A percentile compares a stretch with the other conserved stretches of the same genome.
Evolutionary conservation across 2,888 invertebrate genomes (phyloP).

Genomic region (Sarcophaga rosellei): DNA sequence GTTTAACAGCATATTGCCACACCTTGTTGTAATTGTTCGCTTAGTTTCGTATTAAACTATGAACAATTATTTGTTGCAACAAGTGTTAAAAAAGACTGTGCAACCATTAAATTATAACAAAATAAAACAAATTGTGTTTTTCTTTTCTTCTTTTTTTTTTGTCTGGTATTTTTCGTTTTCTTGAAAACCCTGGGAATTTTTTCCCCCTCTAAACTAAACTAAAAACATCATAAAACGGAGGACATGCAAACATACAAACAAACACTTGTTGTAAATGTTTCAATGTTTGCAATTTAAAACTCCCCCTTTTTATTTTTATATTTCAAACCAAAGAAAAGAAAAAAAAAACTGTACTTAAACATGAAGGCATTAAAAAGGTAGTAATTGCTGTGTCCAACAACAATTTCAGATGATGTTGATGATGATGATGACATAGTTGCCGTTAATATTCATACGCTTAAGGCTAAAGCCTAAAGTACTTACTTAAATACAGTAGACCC

Average conservation of each 20-base stretch:
- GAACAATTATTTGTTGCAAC: constrained; percentile 22
- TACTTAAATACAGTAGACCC: constrained; percentile 7
- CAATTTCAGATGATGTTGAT: constrained; percentile 1
- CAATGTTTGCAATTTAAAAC: constrained; percentile 17
- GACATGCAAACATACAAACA: too few relatives aligned
- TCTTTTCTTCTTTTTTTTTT: too few relatives aligned
- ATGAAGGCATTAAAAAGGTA: constrained; percentile 63
- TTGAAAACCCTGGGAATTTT: constrained; percentile 45
- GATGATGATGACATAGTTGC: constrained; percentile 26
- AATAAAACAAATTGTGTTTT: too few relatives aligned
- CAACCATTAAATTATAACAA: background rate
- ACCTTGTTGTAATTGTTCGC: too few relatives aligned
- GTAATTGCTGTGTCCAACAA: constrained; percentile 57
- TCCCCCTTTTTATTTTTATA: constrained; percentile 20
- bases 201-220: constrained; percentile 45
- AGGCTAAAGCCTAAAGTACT: constrained; percentile 28
- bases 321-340: background rate
- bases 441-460: constrained; percentile 35
- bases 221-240: background rate
- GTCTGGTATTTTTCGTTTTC: too few relatives aligned
- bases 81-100: constrained; percentile 24
- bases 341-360: constrained; percentile 28
- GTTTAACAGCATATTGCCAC: too few relatives aligned
- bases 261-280: too few relatives aligned
- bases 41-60: too few relatives aligned